phyloP scores from a whole-genome alignment of 2,797 vertebrate species.

The Monodelphis domestica region DNA sequence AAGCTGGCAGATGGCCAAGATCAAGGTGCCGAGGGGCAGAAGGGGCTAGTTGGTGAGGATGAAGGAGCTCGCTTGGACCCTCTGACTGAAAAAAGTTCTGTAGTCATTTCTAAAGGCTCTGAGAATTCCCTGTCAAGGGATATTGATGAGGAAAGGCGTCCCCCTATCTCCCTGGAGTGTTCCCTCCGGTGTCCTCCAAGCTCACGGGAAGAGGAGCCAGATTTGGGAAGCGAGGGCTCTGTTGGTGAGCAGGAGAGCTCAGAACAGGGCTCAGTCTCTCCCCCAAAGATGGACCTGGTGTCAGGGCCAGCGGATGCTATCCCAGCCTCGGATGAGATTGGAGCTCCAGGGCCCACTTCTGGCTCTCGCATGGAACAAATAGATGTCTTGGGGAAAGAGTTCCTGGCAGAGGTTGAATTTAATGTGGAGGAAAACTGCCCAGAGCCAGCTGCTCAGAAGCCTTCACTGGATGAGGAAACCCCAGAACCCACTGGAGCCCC shows the following conservation, averaged over 20 bases:
- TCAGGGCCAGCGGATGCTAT: background rate
- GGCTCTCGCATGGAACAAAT: background rate
- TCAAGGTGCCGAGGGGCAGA: background rate
- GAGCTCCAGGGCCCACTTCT: background rate
- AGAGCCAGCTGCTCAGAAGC: background rate
- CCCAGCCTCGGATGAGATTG: background rate
- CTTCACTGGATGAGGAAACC: background rate
- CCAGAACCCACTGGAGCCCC: background rate
- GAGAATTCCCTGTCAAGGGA: background rate
- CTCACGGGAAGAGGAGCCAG: background rate
- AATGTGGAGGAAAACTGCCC: background rate
- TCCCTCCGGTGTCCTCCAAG: background rate
- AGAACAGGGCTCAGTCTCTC: slow-evolving; percentile 20
- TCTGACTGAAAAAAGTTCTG: background rate
- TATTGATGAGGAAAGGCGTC: background rate
- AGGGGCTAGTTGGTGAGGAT: background rate
- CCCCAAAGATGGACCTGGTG: background rate
- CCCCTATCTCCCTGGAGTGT: background rate
- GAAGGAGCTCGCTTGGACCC: background rate
- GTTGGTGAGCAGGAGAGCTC: slow-evolving; percentile 44
- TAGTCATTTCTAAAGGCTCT: background rate
- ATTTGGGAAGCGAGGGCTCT: slow-evolving; percentile 40
- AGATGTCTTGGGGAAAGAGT: background rate
- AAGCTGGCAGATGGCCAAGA: background rate
- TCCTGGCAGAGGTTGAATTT: background rate